These are phyloP conservation scores for Drosophila sp. DNA, from an alignment of 1,140 invertebrate genomes.

Conservation along the genomic window DNA sequence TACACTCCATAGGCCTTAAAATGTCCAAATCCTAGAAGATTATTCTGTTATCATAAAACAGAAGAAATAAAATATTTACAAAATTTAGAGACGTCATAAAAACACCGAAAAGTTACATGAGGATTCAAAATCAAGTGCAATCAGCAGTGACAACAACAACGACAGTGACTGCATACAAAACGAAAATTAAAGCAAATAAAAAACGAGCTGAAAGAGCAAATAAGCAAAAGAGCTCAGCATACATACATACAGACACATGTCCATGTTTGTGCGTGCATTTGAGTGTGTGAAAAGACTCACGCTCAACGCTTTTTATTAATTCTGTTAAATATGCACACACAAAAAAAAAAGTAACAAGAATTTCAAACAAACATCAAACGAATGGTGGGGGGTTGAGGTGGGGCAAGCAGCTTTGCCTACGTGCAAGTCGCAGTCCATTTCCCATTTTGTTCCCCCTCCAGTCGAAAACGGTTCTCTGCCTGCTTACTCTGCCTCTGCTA, in stretches of 20 bases:
- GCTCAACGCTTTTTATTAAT: slow-evolving; percentile 56
- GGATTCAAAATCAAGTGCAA: slow-evolving; percentile 42
- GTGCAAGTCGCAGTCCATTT: slow-evolving; percentile 46
- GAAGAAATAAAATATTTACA: slow-evolving; percentile 25
- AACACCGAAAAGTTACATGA: slow-evolving; percentile 31
- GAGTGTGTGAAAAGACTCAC: slow-evolving; percentile 56
- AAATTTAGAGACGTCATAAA: slow-evolving; percentile 25
- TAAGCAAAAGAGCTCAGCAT: slow-evolving; percentile 31
- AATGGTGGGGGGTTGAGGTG: not conserved
- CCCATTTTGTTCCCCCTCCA: slow-evolving; percentile 45
- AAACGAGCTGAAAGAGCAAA: slow-evolving; percentile 20
- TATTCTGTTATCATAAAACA: slow-evolving; percentile 24
- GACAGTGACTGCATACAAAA: slow-evolving; percentile 45
- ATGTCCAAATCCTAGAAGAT: not conserved
- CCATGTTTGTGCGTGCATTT: slow-evolving; percentile 27
- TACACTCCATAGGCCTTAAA: not conserved
- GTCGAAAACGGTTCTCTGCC: slow-evolving; percentile 21
- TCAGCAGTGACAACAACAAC: slow-evolving; percentile 25
- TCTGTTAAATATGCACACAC: slow-evolving; percentile 54
- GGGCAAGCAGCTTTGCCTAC: slow-evolving; percentile 22
- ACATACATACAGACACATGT: slow-evolving; percentile 24
- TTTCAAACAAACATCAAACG: slow-evolving; percentile 59
- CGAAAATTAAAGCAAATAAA: slow-evolving; percentile 32
- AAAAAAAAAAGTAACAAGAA: slow-evolving; percentile 53
- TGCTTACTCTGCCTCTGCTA: slow-evolving; percentile 46